A percentile compares a stretch with the other conserved stretches of the same genome.
Conservation (phyloP, 2,113 vertebrate genomes). For the Psittacara wagleri region DNA sequence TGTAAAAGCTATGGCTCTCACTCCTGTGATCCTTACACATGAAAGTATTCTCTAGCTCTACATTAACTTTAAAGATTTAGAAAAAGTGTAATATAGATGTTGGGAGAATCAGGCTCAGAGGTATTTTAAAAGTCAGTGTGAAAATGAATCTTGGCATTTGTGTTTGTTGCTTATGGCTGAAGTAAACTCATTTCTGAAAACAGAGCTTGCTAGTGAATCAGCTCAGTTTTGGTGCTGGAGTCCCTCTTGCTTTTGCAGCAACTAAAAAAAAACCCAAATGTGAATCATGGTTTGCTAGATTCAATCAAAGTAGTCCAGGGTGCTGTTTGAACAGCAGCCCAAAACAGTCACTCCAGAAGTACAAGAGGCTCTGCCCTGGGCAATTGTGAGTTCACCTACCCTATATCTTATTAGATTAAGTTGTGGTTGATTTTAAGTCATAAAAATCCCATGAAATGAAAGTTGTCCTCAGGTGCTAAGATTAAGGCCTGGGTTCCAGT, state of each 20-base stretch:
- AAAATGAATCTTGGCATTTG: background rate
- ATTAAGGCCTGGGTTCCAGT: background rate
- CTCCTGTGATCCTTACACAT: background rate
- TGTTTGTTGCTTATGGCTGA: background rate
- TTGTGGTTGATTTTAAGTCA: background rate
- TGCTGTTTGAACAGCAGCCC: background rate
- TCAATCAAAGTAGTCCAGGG: background rate
- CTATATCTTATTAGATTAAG: background rate
- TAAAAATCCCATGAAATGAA: background rate
- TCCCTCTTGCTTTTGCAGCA: background rate
- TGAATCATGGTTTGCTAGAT: background rate
- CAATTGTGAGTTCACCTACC: background rate
- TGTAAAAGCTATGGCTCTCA: background rate
- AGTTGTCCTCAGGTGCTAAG: background rate
- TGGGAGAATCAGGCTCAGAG: background rate
- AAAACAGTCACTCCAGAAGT: background rate
- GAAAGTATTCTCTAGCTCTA: background rate
- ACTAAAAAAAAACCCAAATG: background rate
- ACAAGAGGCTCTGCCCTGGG: background rate
- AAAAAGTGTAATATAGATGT: background rate
- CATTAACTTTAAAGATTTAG: background rate
- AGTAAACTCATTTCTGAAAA: background rate
- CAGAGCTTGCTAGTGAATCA: background rate
- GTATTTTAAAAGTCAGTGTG: background rate
- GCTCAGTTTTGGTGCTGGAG: background rate